A percentile compares a stretch with the other conserved stretches of the same genome.
These are phyloP conservation scores for Anthonomus grandis DNA, from an alignment of 1,140 invertebrate genomes.

Conservation along the genomic window DNA sequence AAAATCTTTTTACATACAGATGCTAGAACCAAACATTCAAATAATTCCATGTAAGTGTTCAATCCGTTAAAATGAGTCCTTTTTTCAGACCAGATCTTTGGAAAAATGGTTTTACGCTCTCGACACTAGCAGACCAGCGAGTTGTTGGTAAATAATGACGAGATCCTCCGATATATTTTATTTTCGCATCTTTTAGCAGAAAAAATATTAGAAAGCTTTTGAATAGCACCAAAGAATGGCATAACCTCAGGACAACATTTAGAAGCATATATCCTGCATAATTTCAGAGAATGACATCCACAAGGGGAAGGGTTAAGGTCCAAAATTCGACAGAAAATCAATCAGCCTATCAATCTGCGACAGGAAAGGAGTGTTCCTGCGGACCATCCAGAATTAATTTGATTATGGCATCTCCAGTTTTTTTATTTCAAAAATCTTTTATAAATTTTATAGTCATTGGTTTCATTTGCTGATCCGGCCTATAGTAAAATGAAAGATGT, in stretches of 20 bases:
- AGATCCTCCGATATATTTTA: background rate
- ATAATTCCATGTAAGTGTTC: no score
- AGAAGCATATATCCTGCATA: background rate
- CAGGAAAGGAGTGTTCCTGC: no score
- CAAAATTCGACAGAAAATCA: background rate
- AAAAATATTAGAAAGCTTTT: background rate
- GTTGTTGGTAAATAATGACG: background rate
- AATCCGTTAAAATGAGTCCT: no score
- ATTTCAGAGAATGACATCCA: background rate
- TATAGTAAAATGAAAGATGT: no score
- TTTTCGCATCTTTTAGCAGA: background rate
- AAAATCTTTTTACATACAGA: background rate
- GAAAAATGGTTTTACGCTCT: background rate
- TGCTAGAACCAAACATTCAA: background rate
- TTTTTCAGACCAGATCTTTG: no score
- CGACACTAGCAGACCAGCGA: no score
- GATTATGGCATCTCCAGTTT: no score
- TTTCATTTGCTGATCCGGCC: no score
- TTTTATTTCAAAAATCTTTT: no score
- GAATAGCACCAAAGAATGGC: background rate
- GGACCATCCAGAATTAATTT: no score
- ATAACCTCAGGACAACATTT: constrained; percentile 1
- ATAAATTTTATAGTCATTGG: no score
- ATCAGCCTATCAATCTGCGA: no score
- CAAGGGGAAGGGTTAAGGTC: constrained; percentile 2